These are phyloP conservation scores for Tetropium fuscum DNA, from an alignment of 2,888 invertebrate species.

Conservation along the genomic window DNA sequence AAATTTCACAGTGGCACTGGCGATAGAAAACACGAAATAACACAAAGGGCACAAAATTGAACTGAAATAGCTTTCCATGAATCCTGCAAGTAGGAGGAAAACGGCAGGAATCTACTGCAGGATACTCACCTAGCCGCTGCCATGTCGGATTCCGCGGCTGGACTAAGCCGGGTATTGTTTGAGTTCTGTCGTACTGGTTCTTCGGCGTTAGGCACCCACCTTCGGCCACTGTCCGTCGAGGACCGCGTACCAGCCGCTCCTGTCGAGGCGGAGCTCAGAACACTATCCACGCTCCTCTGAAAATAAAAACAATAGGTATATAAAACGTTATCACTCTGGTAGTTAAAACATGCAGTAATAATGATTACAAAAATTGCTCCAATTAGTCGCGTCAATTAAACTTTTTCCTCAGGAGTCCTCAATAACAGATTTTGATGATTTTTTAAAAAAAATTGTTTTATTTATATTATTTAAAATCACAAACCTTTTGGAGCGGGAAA, in stretches of 20 bases:
- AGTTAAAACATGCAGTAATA: no score
- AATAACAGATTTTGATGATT: no score
- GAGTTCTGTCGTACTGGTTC: constrained; percentile 59
- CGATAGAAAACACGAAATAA: not conserved
- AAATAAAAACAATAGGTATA: no score
- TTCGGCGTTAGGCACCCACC: constrained; percentile 57
- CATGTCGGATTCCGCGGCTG: constrained; percentile 65
- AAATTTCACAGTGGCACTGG: constrained; percentile 6
- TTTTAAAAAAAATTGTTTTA: no score
- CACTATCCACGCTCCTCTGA: constrained; percentile 65
- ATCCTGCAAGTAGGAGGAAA: constrained; percentile 9
- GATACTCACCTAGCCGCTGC: constrained; percentile 46
- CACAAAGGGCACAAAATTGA: not conserved
- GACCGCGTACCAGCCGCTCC: constrained; percentile 53
- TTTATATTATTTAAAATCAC: no score
- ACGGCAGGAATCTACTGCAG: constrained; percentile 2
- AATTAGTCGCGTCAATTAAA: no score
- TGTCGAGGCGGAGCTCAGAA: constrained; percentile 57
- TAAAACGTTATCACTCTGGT: no score
- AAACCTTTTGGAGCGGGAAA: no score
- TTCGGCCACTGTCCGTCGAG: constrained; percentile 50
- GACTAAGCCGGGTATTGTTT: constrained; percentile 60
- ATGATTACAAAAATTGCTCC: no score
- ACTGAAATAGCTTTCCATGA: not conserved
- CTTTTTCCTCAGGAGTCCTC: no score